phyloP scores from a whole-genome alignment of 1,140 invertebrate genomes.

The Anoplolepis gracilipes region DNA sequence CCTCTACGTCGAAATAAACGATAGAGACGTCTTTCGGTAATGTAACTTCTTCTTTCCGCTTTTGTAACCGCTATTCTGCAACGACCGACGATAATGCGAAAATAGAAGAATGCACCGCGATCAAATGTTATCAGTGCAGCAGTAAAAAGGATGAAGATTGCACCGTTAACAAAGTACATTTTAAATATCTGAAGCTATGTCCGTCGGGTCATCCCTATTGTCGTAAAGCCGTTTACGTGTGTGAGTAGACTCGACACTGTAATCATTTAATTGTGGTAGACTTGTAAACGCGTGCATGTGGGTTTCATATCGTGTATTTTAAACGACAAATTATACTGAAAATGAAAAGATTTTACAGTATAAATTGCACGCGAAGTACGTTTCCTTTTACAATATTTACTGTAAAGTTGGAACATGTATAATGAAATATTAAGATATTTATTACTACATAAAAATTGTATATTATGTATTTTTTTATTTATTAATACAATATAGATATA shows the following conservation, averaged over 20 bases:
- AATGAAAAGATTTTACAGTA: too few species aligned
- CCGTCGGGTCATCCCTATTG: slow-evolving; percentile 63
- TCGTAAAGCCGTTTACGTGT: slow-evolving; percentile 71
- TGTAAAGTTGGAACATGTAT: too few species aligned
- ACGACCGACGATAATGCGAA: background rate
- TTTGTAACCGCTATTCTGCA: background rate
- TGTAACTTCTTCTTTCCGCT: background rate
- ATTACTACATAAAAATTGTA: too few species aligned
- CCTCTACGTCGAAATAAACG: background rate
- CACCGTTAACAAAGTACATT: slow-evolving; percentile 55
- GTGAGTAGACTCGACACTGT: slow-evolving; percentile 59
- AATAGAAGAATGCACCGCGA: slow-evolving; percentile 60
- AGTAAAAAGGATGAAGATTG: slow-evolving; percentile 70
- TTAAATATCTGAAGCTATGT: slow-evolving; percentile 67
- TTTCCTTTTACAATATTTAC: too few species aligned
- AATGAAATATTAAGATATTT: too few species aligned
- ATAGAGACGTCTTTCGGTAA: slow-evolving; percentile 14
- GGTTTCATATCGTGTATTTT: background rate
- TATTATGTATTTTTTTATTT: too few species aligned
- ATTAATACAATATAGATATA: too few species aligned
- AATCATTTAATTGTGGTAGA: slow-evolving; percentile 1
- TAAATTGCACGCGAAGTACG: too few species aligned
- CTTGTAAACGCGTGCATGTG: background rate
- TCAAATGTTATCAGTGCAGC: slow-evolving; percentile 75
- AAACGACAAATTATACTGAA: too few species aligned